Evolutionary conservation across 2,888 invertebrate genomes (phyloP), one percentile per base, ranked within the genome.

Genomic region (Cremastinae sp.): DNA sequence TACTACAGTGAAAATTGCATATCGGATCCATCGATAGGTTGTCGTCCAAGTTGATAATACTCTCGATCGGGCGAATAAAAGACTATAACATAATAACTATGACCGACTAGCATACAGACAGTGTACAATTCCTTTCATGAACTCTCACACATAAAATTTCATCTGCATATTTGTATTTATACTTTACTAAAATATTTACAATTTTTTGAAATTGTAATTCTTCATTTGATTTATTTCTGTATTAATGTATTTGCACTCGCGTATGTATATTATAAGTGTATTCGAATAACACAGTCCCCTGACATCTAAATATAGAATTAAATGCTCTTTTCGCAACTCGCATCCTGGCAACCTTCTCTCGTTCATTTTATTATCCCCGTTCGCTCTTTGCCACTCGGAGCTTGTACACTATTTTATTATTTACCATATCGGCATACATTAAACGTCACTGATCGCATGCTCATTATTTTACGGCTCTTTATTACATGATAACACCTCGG

Each of bases 41-140:
- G 51, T 55, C 43, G 18, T 47, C 62, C 22, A 41, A 35, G 65
- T 18, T 53, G 43, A 72, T 28, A 47, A 12, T 58, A 64, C 51
- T 58, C 68, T 61, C 53, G 51, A 45, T 53, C 58, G 64, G 64
- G 66, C 68, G 61, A 66, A 71, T 61, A 49, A 55, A 66, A 64
- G 55, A 56, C n/a, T n/a, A n/a, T 28, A 2, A 28, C 35, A 62
- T 76, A 76, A 72, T 76, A 72, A 72, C 72, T 72, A 69, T 76
- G 75, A 76, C 72, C 72, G 75, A 72, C 75, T 72, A 76, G 75
- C 75, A 76, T 68, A 76, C 62, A 76, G 75, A 62, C 64, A 68
- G 55, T 39, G 45, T 18, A 69, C 41, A 43, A 53, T 43, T 76
- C 68, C 61, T 68, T 72, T 68, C 72, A 76, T 62, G 62, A 76